Base-by-base conservation (phyloP, 2,113 vertebrate genomes). In the Canis aureus region DNA sequence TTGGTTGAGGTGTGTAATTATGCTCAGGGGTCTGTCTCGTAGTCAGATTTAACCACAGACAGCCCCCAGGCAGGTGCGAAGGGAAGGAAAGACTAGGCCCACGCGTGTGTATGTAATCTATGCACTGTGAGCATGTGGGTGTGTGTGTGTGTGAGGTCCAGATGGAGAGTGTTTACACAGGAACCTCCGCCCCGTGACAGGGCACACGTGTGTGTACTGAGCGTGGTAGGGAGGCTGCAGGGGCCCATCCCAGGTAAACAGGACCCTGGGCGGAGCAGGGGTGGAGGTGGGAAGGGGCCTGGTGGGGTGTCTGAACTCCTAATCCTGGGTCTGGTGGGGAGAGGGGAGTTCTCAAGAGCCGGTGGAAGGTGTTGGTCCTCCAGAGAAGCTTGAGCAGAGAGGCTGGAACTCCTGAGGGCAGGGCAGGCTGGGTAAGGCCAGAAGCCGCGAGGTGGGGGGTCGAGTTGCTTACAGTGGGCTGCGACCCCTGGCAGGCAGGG, bases 61-160 rank as follows among this genome's bases (percentile, higher is more conserved):
- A 11, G 29, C 62, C 11, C 25, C 4, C 32, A 2, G 2, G 5
- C 25, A 3, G 23, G 15, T 13, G 43, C 32, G 60, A 85, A 19
- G 6, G 17, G 25, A 57, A 69, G 19, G 25, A 55, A 8, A 78
- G 49, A 23, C 60, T 10, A 49, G 38, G 32, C 55, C 43, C 35
- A 20, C 0, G 5, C 43, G 78, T 29, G 22, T 25, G 2, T 3
- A 16, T 10, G 19, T 11, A 10, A 35, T 3, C 57, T 71, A 32
- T 11, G 13, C 8, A 17, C 35, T 0, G 11, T 35, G 27, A 43
- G 25, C 73, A 4, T 16, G 0, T 11, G 4, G 0, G 12, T 38
- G 17, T 8, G 27, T 49, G 27, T 49, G 87, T n/a, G 19, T 3
- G 19, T 55, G 19, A 20, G 35, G 62, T 51, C 73, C 62, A 35